Percentiles rank a stretch among this genome's conserved stretches.
These are phyloP conservation scores for Palythoa grandiflora DNA, from an alignment of 92 coral and sea anemone species.

Conservation along the genomic window DNA sequence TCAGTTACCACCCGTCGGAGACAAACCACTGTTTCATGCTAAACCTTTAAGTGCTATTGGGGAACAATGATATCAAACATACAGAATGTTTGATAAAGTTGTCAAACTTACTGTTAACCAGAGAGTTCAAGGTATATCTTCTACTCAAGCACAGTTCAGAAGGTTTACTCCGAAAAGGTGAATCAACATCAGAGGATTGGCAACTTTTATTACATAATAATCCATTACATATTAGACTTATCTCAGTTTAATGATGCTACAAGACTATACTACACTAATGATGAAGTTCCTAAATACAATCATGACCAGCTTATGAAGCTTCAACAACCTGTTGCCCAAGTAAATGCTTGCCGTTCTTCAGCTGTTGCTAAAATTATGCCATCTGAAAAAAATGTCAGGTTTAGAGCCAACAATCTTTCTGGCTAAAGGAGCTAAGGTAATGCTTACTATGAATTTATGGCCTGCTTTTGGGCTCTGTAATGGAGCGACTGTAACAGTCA, in stretches of 20 bases:
- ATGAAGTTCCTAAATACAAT: neutral
- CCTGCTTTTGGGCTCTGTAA: too few relatives aligned
- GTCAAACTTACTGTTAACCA: too few relatives aligned
- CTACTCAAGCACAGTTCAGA: neutral
- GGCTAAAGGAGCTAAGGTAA: neutral
- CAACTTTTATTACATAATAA: neutral
- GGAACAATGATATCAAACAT: neutral
- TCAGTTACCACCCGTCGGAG: neutral
- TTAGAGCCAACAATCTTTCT: neutral
- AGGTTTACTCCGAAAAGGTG: neutral
- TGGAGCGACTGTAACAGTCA: neutral
- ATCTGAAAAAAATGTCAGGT: neutral
- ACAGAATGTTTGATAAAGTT: neutral
- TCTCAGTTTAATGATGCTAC: neutral
- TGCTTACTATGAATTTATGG: too few relatives aligned
- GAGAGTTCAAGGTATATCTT: neutral
- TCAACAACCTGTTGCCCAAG: slow-evolving; percentile 1
- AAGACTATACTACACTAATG: neutral
- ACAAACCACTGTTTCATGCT: neutral
- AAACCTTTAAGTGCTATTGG: neutral
- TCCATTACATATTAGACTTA: neutral
- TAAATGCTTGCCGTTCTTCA: neutral
- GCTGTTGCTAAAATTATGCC: neutral
- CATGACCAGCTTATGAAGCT: neutral
- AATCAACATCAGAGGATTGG: neutral